Evolutionary conservation across 2,113 vertebrate species (phyloP), one percentile per base, ranked within the genome.

Genomic region (Amblyornis subalaris): DNA sequence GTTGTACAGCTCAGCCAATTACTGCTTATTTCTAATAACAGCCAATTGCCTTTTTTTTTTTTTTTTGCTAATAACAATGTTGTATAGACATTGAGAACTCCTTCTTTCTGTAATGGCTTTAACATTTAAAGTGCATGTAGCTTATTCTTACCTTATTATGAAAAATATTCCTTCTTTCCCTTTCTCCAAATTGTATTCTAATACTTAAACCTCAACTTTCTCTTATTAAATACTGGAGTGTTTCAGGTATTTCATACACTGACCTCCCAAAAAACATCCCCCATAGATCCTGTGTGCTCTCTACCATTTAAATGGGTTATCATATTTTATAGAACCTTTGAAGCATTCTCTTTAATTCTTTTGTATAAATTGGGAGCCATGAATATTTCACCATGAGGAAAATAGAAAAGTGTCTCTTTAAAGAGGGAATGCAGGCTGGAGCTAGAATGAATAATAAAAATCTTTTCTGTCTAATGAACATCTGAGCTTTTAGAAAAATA

Each of bases 1-100:
- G 66, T 90, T 94, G 92, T 93, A 91, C 40, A 90, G 66, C 54
- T 93, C 58, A 65, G 64, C 25, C 70, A 78, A 14, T 88, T 69
- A 70, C 54, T 89, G 83, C 38, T 89, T 80, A 42, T 89, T 91
- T 67, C 44, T 50, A 83, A 66, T 72, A 83, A 82, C 21, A 70
- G 8, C 5, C 45, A 64, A 38, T 64, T 54, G 21, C 7, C 2
- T 14, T 38, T 29, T 44, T 53, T 24, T 50, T 45, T 19, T 51
- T 51, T 19, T 31, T 35, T 91, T 76, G 42, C 15, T 76, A 93
- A 80, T 86, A 74, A 47, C 3, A 26, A 6, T 21, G 17, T 75
- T 88, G 47, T n/a, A 48, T 10, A 66, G 60, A 40, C 65, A 65
- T 70, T 90, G 82, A 85, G 22, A 62, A 76, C 45, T 40, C 75